A percentile compares a stretch with the other conserved stretches of the same genome.
Evolutionary conservation across 2,113 vertebrate genomes (phyloP).

Genomic region (Notechis scutatus): DNA sequence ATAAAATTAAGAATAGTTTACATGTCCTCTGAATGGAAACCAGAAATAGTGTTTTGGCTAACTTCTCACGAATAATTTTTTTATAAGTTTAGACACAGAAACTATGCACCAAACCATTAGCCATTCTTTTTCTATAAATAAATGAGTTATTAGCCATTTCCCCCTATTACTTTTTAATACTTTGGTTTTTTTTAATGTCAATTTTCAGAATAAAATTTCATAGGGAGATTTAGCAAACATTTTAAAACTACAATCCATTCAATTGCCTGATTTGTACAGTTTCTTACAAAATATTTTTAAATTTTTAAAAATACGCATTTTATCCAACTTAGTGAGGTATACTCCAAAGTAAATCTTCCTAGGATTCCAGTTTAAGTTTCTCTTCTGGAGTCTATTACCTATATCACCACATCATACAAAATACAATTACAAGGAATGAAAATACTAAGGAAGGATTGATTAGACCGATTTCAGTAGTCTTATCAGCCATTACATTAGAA

Average conservation of each 20-base stretch:
- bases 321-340: not conserved
- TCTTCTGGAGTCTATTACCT: not conserved
- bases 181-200: not conserved
- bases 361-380: not conserved
- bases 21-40: not conserved
- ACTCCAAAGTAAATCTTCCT: not conserved
- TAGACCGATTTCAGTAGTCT: not conserved
- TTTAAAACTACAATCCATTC: not conserved
- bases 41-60: not conserved
- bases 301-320: not conserved
- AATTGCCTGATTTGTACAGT: not conserved
- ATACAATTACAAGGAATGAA: not conserved
- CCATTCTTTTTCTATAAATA: not conserved
- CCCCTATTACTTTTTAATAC: not conserved
- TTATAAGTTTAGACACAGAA: not conserved
- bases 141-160: not conserved
- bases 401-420: not conserved
- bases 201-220: not conserved
- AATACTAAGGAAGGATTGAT: not conserved
- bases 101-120: not conserved
- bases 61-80: not conserved
- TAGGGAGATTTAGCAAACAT: not conserved
- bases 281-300: not conserved
- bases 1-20: not conserved
- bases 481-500: not conserved